These are phyloP conservation scores for Cosmia pyralina DNA, from an alignment of 2,888 invertebrate genomes.

Conservation along the genomic window DNA sequence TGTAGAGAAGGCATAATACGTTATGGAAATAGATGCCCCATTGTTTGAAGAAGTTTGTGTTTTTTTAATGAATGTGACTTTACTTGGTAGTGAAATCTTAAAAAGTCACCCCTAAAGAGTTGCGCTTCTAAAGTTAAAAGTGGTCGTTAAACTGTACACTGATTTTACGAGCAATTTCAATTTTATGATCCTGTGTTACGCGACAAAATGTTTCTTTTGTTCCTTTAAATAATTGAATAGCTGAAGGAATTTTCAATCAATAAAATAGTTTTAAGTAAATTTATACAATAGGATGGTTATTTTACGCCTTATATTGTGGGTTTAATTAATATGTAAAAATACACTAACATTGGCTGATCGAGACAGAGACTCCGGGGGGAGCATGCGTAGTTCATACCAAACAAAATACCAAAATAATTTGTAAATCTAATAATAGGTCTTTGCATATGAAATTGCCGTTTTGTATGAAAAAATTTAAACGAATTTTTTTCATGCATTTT, in stretches of 20 bases:
- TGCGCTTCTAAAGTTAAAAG: slow-evolving; percentile 31
- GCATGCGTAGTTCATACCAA: no score
- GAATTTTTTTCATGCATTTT: no score
- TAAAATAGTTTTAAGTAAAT: slow-evolving; percentile 5
- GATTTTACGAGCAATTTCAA: slow-evolving; percentile 57
- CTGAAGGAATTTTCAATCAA: slow-evolving; percentile 42
- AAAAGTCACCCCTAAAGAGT: slow-evolving; percentile 37
- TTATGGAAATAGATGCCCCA: not conserved
- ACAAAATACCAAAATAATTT: no score
- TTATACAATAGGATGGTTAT: not conserved
- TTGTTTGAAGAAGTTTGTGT: not conserved
- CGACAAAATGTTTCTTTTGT: slow-evolving; percentile 57
- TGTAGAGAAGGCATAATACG: no score
- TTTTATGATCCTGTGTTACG: slow-evolving; percentile 55
- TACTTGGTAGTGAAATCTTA: not conserved
- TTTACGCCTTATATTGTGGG: not conserved
- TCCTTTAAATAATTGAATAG: slow-evolving; percentile 53
- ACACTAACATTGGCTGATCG: not conserved
- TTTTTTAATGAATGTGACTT: not conserved
- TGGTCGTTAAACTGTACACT: slow-evolving; percentile 51
- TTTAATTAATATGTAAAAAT: not conserved
- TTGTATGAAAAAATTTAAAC: no score
- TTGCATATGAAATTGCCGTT: no score
- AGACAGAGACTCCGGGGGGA: no score
- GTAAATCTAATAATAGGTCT: no score